Evolutionary conservation across 2,888 invertebrate species (phyloP), one percentile per base, ranked within the genome.

Genomic region (Ichneumoninae sp.): DNA sequence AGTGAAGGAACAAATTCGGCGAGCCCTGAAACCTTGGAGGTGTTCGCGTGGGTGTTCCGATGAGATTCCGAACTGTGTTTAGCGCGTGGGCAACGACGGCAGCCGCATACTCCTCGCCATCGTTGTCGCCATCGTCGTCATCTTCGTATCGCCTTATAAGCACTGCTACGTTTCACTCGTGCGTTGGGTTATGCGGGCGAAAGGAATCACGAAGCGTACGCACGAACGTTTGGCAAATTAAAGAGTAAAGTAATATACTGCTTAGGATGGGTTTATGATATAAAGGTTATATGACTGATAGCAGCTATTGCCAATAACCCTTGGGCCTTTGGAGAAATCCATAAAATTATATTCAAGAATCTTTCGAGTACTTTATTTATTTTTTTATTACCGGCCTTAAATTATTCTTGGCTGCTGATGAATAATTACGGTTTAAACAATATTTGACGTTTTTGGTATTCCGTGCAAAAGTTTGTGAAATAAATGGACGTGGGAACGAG

Each of bases 81-180:
- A 71, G 65, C 33, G 81, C 84, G 84, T 85, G 84, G 84, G 84
- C 78, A 70, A 81, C 54, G 57, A 83, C 44, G 73, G 52, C 33
- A 74, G 36, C 69, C 26, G 63, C n/a, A 50, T 70, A 54, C 33
- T 47, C 44, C 44, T 36, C 52, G 22, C 40, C 40, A 33, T 19
- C 57, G 19, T 66, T 16, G 10, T 10, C 50, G 66, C 69, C 69
- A 75, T 63, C 60, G 74, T 70, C 78, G 65, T 66, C 78, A 36
- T 70, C 78, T 65, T 63, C 57, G 74, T 79, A 85, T 85, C 81
- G 54, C 84, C 84, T 70, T 85, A 85, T 85, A 85, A 81, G 84
- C 71, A 66, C 84, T 52, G 79, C 63, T 60, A 74, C 73, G 69
- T 85, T 74, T 75, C 81, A 65, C 65, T 78, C 57, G 75, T 50